Evolutionary conservation across 2,113 vertebrate species (phyloP), one percentile per base, ranked within the genome.

Genomic region (Rhea americana): DNA sequence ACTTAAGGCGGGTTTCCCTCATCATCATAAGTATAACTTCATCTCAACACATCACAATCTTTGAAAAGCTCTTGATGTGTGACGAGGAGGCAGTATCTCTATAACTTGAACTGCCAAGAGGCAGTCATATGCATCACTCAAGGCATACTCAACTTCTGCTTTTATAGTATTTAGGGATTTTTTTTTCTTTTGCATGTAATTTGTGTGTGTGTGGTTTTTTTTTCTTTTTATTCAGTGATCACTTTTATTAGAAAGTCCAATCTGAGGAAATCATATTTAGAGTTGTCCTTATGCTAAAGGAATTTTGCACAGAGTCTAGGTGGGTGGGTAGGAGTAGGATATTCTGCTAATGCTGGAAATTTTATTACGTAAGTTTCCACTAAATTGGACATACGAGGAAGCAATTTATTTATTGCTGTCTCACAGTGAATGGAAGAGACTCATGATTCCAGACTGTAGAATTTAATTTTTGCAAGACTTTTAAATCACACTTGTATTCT

Each of bases 1-100:
- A 47, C 45, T 17, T 17, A 17, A 7, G 17, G 45, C 45, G 48
- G 43, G 32, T 70, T 65, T 53, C 25, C 22, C 20, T 45, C 3
- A 0, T 51, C 0, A 0, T 58, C 28, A 26, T 24, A 20, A 51
- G 72, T 50, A 2, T 25, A 22, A 28, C 47, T 75, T 83, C 59
- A 58, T 48, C 50, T 62, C 41, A 37, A 20, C 10, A 18, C 21
- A 13, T 45, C 35, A 25, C 37, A 5, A 1, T 45, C 16, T 26
- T 16, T 87, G 3, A 62, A 15, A 26, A 86, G 72, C 39, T n/a
- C 43, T 47, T 50, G 22, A 1, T 4, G 24, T 0, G 0, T 43
- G 68, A 25, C 21, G 13, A 55, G 16, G 51, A 83, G 63, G 12
- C 37, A 21, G 3, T n/a, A 25, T 18, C 58, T 70, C 74, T 63